Percentiles rank a stretch among this genome's conserved stretches.
phyloP scores from a whole-genome alignment of 2,113 vertebrate genomes.

The Dolichotis patagonum region DNA sequence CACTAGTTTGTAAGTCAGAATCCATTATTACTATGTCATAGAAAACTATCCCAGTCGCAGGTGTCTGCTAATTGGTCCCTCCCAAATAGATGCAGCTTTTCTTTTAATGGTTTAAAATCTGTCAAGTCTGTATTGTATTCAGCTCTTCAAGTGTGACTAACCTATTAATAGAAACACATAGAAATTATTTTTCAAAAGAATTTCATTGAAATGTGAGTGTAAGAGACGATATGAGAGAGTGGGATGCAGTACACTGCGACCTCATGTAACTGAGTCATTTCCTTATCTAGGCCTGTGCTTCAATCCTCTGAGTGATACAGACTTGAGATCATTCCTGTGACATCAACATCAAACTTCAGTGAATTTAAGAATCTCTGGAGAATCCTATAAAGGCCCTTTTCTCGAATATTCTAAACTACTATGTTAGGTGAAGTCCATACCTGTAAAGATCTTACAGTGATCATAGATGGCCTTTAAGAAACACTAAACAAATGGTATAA shows the following conservation, averaged over 20 bases:
- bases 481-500: not conserved
- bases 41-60: not conserved
- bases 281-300: not conserved
- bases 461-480: not conserved
- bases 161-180: constrained; percentile 23
- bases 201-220: not conserved
- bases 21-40: not conserved
- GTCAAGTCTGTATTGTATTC: not conserved
- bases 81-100: not conserved
- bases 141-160: constrained; percentile 18
- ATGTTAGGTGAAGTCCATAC: not conserved
- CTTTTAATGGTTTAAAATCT: not conserved
- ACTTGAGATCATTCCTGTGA: not conserved
- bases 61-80: not conserved
- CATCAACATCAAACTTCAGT: not conserved
- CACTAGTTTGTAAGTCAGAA: constrained; percentile 17
- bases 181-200: constrained; percentile 55
- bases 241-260: not conserved
- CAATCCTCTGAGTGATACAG: not conserved
- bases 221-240: not conserved
- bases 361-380: not conserved
- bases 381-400: not conserved
- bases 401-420: not conserved
- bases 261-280: not conserved
- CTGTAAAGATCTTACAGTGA: not conserved